Percentiles rank a stretch among this genome's conserved stretches.
Conservation (phyloP, 2,113 vertebrate species). For the Cyanocitta stelleri region DNA sequence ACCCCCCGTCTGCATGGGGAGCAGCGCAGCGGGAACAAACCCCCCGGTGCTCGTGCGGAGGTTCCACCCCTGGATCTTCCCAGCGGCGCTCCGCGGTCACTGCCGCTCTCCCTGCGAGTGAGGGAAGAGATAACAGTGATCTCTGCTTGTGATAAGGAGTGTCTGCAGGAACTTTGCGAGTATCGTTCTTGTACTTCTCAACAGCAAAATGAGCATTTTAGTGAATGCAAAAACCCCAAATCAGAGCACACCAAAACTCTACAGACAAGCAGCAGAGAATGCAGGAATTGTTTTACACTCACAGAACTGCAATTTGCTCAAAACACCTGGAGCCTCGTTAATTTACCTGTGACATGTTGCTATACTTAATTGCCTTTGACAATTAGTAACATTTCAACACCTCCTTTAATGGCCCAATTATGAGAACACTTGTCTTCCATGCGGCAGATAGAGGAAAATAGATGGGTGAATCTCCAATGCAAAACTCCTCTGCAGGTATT, state of each 20-base stretch:
- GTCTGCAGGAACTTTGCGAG: neutral
- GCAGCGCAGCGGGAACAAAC: neutral
- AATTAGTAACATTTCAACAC: constrained; percentile 82
- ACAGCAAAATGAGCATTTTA: neutral
- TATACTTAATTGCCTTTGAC: constrained; percentile 79
- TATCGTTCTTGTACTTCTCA: accelerated
- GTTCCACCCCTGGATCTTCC: neutral
- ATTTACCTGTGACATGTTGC: constrained; percentile 81
- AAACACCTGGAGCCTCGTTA: constrained; percentile 71
- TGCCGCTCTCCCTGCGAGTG: neutral
- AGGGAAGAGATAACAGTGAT: accelerated
- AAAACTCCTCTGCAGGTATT: neutral
- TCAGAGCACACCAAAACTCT: neutral
- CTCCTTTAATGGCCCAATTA: constrained; percentile 77
- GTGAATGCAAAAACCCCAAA: accelerated
- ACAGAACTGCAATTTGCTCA: neutral
- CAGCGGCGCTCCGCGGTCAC: neutral
- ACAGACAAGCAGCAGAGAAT: neutral
- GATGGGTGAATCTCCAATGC: constrained; percentile 43
- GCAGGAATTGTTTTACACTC: neutral
- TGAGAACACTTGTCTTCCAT: constrained; percentile 59
- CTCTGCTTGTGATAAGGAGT: accelerated
- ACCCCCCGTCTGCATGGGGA: neutral
- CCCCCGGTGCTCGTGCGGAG: accelerated
- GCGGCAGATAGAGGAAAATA: constrained; percentile 56